phyloP scores from a whole-genome alignment of 2,888 invertebrate genomes.

The Geophilus truncorum region DNA sequence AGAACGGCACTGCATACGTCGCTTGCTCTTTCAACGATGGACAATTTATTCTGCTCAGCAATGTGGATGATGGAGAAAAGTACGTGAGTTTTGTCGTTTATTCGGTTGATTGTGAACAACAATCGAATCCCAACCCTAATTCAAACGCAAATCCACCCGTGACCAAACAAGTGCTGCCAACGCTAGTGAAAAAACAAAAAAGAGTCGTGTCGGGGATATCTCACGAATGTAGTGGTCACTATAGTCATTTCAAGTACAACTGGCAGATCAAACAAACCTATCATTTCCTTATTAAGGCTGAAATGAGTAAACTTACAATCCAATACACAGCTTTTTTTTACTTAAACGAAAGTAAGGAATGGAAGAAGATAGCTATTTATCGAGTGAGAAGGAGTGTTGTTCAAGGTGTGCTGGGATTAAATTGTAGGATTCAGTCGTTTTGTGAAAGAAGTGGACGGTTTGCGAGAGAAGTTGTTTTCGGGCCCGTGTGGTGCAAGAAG shows the following conservation, averaged over 20 bases:
- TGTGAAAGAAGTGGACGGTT: neutral
- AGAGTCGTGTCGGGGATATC: neutral
- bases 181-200: neutral
- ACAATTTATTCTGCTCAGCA: neutral
- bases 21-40: neutral
- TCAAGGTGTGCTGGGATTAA: neutral
- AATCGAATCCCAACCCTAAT: neutral
- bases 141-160: no score
- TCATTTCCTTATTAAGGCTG: neutral
- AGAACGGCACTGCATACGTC: neutral
- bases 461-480: neutral
- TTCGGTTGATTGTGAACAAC: neutral
- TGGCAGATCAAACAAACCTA: neutral
- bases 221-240: neutral
- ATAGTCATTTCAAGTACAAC: neutral
- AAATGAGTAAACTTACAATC: neutral
- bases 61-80: neutral
- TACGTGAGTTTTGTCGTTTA: neutral
- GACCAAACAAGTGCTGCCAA: neutral
- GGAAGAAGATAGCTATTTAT: neutral
- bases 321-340: neutral
- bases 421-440: neutral
- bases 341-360: neutral
- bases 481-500: neutral
- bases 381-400: neutral